A percentile compares a stretch with the other conserved stretches of the same genome.
Conservation (phyloP, 2,888 invertebrate species). For the Chaitophorus viminalis region DNA sequence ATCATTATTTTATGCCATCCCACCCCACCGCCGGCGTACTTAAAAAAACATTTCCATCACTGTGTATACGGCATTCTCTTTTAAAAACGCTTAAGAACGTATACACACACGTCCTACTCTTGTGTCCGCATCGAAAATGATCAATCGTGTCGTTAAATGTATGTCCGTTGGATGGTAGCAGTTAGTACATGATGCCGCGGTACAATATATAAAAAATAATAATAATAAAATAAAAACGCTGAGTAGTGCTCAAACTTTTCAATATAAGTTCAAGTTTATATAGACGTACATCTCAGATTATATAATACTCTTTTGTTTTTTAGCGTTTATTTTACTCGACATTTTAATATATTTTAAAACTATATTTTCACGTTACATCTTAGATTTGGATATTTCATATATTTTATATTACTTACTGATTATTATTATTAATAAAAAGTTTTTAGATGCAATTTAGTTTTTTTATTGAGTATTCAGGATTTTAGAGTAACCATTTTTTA, state of each 20-base stretch:
- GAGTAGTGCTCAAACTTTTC: constrained; percentile 28
- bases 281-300: background rate
- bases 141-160: constrained; percentile 36
- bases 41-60: constrained; percentile 38
- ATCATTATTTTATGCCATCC: constrained; percentile 46
- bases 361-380: too few relatives aligned
- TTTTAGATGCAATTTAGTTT: too few relatives aligned
- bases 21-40: background rate
- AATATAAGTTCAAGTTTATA: background rate
- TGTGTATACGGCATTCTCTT: background rate
- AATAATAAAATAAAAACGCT: constrained; percentile 15
- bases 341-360: too few relatives aligned
- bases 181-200: background rate
- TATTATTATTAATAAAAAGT: background rate
- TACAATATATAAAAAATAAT: too few relatives aligned
- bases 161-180: background rate
- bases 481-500: too few relatives aligned
- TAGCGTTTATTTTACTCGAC: too few relatives aligned
- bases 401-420: too few relatives aligned
- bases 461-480: too few relatives aligned
- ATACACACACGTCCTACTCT: background rate
- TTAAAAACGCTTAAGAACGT: background rate
- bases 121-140: background rate
- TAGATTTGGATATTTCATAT: background rate
- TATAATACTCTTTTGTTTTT: background rate